Evolutionary conservation across 2,888 invertebrate species (phyloP), one percentile per base, ranked within the genome.

Genomic region (Orgyia antiqua): DNA sequence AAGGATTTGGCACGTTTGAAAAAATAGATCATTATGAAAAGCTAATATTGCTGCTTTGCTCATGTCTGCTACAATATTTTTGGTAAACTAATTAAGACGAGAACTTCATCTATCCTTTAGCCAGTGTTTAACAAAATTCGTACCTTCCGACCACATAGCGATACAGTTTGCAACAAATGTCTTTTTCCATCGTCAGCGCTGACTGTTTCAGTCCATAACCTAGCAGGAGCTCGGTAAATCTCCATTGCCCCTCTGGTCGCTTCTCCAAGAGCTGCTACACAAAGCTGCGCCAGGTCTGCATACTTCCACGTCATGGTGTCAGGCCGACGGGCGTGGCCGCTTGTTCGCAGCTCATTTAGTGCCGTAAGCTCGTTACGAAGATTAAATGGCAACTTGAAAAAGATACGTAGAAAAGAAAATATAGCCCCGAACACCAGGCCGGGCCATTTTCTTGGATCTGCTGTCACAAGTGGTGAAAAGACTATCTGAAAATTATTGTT

Each of bases 111-210:
- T n/a, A n/a, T n/a, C n/a, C n/a, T n/a, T n/a, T n/a, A n/a, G n/a
- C n/a, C n/a, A n/a, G n/a, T n/a, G n/a, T n/a, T n/a, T n/a, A n/a
- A n/a, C n/a, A n/a, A n/a, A n/a, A n/a, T n/a, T n/a, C n/a, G 40
- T 37, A 79, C 86, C 79, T 93, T 93, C 41, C 93, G 79, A 1
- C 93, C 93, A 57, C 92, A 92, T 12, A 92, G 76, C 0, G 91
- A 91, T 8, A 90, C 88, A 0, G 89, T 90, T 58, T 91, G 91
- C 33, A 90, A 53, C 23, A 87, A 66, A 58, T 89, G 88, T 11
- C 87, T 78, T 25, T 79, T 78, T 1, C 89, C 88, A 24, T 88
- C 87, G 37, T 88, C 82, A 10, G 87, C 83, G 11, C 88, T 69
- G 0, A 92, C 78, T 1, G 91, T 75, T 53, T 92, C 91, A 0